Evolutionary conservation across 37 sponge, comb jelly and placozoan genomes (phyloP), one percentile per base, ranked within the genome.

Genomic region (Axinella damicornis): DNA sequence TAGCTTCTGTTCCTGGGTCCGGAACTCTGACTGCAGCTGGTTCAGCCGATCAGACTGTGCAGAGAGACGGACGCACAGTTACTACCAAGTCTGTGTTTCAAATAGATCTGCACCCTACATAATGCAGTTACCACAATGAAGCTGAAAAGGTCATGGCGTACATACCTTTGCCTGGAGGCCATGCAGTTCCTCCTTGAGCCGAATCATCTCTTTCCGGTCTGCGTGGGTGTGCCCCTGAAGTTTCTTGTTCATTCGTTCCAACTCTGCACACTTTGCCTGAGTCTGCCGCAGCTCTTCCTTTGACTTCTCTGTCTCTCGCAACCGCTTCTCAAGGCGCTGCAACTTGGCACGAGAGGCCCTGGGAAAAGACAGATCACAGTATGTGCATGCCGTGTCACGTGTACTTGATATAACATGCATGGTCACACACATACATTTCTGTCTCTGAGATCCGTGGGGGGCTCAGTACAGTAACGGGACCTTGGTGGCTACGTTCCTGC

Each of bases 271-370:
- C 71, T 92, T 92, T 30, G 96, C 96, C 81, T 89, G 92, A 19
- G 88, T 53, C 34, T 92, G 87, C 2, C 90, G 79, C 41, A 89
- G 67, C 21, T 56, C 76, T 65, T 92, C 96, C 55, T 83, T 53
- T 21, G 87, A 56, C 77, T 89, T 89, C 81, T 95, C 93, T 81
- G 89, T 77, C 84, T 95, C 92, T 41, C 75, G 55, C 28, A 65
- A 83, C 73, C 92, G 90, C 53, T 87, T 92, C 92, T 95, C 96
- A 41, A 95, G 81, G 14, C 96, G 74, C 75, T 87, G 90, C 0
- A 95, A 76, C 83, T 95, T 95, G 32, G 90, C 96, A 20, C 81
- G 73, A 17, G 91, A 86, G 17, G 94, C 94, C 83, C 93, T 92
- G 77, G 59, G 53, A 31, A 60, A 37, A 57, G n/a, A n/a, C n/a